Conservation (phyloP, 2,888 invertebrate genomes). For the Macrophya annulata region DNA sequence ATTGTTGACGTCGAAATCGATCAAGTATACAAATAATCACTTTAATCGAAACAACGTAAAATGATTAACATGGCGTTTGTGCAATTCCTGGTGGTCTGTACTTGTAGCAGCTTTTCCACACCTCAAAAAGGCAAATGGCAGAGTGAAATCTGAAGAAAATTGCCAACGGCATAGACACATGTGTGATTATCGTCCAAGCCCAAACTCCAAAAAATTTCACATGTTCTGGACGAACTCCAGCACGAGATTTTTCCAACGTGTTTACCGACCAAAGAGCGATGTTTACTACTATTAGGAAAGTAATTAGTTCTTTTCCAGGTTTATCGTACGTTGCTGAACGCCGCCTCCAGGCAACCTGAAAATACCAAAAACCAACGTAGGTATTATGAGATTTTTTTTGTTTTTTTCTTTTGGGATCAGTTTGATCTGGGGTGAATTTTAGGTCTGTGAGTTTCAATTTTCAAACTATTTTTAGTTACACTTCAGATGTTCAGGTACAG, state of each 20-base stretch:
- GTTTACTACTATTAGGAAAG: slow-evolving; percentile 90
- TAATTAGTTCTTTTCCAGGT: slow-evolving; percentile 92
- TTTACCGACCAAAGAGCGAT: slow-evolving; percentile 94
- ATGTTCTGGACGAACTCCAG: slow-evolving; percentile 91
- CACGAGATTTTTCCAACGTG: slow-evolving; percentile 91
- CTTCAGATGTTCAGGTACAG: background rate
- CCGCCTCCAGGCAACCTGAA: slow-evolving; percentile 85
- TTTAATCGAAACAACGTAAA: background rate
- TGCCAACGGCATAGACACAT: slow-evolving; percentile 93
- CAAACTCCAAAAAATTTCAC: slow-evolving; percentile 91
- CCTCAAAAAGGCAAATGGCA: slow-evolving; percentile 94
- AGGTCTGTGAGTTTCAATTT: background rate
- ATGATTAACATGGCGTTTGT: slow-evolving; percentile 54
- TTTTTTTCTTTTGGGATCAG: background rate
- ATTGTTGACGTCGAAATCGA: background rate
- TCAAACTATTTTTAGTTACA: no score
- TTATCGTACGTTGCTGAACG: slow-evolving; percentile 86
- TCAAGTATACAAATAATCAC: background rate
- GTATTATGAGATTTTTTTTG: background rate
- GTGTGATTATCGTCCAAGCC: slow-evolving; percentile 96
- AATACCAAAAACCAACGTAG: background rate
- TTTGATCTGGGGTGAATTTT: background rate
- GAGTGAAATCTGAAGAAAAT: slow-evolving; percentile 96
- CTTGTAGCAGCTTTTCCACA: slow-evolving; percentile 95
- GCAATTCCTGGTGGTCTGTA: slow-evolving; percentile 79